These are phyloP conservation scores for Mola mola DNA, from an alignment of 2,113 vertebrate species.

Conservation along the genomic window DNA sequence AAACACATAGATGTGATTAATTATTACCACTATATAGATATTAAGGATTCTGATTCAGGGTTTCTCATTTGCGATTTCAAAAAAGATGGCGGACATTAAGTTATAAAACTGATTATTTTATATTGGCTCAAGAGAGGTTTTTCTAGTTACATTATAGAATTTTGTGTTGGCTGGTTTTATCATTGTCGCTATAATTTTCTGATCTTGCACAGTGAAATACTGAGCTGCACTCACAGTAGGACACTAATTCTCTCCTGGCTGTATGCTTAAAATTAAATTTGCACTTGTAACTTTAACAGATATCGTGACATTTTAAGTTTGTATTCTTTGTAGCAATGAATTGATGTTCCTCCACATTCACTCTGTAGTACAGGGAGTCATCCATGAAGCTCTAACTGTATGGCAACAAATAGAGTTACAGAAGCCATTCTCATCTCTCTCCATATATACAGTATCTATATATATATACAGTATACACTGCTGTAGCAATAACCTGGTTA, in stretches of 20 bases:
- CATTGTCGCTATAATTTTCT: no score
- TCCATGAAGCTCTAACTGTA: constrained; percentile 36
- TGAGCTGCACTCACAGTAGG: background rate
- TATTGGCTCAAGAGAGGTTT: no score
- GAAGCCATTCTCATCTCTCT: constrained; percentile 59
- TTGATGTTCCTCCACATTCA: constrained; percentile 40
- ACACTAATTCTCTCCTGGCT: background rate
- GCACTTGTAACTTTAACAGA: constrained; percentile 20
- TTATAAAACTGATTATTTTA: no score
- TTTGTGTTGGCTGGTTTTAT: no score
- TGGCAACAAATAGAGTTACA: constrained; percentile 53
- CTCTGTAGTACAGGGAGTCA: constrained; percentile 31
- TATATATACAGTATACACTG: constrained; percentile 23
- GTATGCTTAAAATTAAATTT: constrained; percentile 12
- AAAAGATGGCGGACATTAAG: no score
- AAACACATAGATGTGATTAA: no score
- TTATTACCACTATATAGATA: no score
- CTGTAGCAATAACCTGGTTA: constrained; percentile 66
- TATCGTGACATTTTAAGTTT: constrained; percentile 25
- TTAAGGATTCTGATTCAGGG: no score
- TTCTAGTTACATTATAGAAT: no score
- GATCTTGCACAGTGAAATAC: background rate
- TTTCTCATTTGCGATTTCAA: no score
- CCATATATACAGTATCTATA: constrained; percentile 50
- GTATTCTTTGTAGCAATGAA: constrained; percentile 17